These are phyloP conservation scores for Cinclus mexicanus DNA, from an alignment of 2,113 vertebrate species.

Conservation along the genomic window DNA sequence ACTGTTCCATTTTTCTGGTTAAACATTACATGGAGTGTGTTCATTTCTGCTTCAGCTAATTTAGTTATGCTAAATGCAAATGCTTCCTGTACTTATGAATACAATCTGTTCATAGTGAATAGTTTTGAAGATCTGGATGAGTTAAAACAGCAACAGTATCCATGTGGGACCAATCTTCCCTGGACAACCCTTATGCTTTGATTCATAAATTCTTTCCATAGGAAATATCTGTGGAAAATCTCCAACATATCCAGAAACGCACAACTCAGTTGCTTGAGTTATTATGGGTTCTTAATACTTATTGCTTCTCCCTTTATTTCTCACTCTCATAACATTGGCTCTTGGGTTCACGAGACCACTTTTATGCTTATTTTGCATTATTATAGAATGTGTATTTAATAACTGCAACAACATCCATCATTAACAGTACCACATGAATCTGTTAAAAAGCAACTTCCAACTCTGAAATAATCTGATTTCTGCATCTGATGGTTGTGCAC, in stretches of 20 bases:
- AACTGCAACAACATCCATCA: background rate
- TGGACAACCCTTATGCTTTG: constrained; percentile 51
- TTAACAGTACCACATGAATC: background rate
- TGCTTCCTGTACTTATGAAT: constrained; percentile 67
- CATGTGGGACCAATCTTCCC: constrained; percentile 66
- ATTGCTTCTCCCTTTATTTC: background rate
- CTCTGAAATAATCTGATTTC: background rate
- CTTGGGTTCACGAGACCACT: background rate
- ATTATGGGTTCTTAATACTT: background rate
- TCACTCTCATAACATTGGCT: background rate
- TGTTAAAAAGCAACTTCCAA: background rate
- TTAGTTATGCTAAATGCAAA: constrained; percentile 64
- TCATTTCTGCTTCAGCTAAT: constrained; percentile 54
- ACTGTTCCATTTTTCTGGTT: constrained; percentile 48
- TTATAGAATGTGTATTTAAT: background rate
- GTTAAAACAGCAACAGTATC: constrained; percentile 68
- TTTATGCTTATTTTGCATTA: constrained; percentile 1
- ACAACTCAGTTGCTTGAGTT: constrained; percentile 27
- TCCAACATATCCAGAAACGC: constrained; percentile 49
- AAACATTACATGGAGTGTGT: constrained; percentile 35
- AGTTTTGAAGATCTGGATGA: constrained; percentile 59
- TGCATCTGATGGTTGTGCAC: background rate
- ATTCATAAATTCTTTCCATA: constrained; percentile 71
- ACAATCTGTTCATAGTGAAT: constrained; percentile 67
- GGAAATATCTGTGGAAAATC: constrained; percentile 55